These are phyloP conservation scores for Apis dorsata DNA, from an alignment of 1,140 invertebrate genomes.

Conservation along the genomic window DNA sequence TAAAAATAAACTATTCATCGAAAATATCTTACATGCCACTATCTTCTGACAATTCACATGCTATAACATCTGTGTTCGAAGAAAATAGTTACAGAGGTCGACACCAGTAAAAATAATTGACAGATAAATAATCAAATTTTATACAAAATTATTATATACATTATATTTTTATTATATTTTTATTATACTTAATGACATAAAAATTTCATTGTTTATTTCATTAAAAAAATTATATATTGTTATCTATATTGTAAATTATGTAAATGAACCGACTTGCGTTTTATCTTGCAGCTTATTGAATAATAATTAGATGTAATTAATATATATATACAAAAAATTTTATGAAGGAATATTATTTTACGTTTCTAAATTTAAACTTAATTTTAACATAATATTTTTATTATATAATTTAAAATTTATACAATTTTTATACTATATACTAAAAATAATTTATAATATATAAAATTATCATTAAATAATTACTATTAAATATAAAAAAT, in stretches of 20 bases:
- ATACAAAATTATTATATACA: not conserved
- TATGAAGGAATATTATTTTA: not conserved
- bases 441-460: not conserved
- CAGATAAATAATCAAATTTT: not conserved
- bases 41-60: slow-evolving; percentile 18
- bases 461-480: too few species aligned
- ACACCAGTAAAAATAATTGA: slow-evolving; percentile 37
- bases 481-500: too few species aligned
- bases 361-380: not conserved
- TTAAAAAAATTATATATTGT: not conserved
- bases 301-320: slow-evolving; percentile 17
- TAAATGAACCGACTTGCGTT: slow-evolving; percentile 26
- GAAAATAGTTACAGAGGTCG: slow-evolving; percentile 33
- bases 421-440: not conserved
- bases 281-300: slow-evolving; percentile 7
- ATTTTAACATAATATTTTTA: not conserved
- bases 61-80: not conserved
- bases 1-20: slow-evolving; percentile 20
- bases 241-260: slow-evolving; percentile 31
- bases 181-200: too few species aligned
- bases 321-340: not conserved
- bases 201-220: not conserved
- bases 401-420: not conserved
- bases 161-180: not conserved
- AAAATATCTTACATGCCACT: not conserved